These are phyloP conservation scores for Ormyrus pomaceus DNA, from an alignment of 2,888 invertebrate genomes.

Conservation along the genomic window DNA sequence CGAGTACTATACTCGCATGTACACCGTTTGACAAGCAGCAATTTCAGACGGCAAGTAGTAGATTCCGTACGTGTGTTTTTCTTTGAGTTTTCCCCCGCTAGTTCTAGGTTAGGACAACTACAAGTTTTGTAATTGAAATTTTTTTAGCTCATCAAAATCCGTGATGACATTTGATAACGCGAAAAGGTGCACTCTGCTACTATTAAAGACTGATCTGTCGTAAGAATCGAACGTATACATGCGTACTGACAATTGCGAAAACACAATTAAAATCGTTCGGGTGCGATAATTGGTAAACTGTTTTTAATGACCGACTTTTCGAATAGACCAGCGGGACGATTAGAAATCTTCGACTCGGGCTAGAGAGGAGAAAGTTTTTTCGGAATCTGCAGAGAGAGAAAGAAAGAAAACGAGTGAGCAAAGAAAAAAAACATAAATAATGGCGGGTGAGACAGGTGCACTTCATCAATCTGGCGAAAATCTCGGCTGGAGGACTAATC, in stretches of 20 bases:
- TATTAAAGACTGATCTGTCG: neutral
- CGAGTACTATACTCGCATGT: neutral
- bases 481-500: slow-evolving; percentile 82
- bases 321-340: neutral
- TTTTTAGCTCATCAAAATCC: slow-evolving; percentile 50
- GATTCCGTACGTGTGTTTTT: slow-evolving; percentile 54
- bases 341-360: neutral
- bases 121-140: slow-evolving; percentile 65
- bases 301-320: slow-evolving; percentile 35
- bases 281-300: slow-evolving; percentile 28
- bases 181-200: neutral
- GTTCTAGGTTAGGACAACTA: slow-evolving; percentile 66
- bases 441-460: slow-evolving; percentile 67
- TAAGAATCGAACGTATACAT: neutral
- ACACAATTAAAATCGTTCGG: slow-evolving; percentile 12
- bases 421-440: slow-evolving; percentile 55
- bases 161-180: slow-evolving; percentile 63
- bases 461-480: slow-evolving; percentile 68
- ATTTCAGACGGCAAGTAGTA: slow-evolving; percentile 38
- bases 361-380: neutral
- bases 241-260: neutral
- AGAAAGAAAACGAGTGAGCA: too few relatives aligned
- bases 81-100: slow-evolving; percentile 6
- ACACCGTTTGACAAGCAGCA: slow-evolving; percentile 24
- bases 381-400: neutral